A percentile compares a stretch with the other conserved stretches of the same genome.
Conservation (phyloP, 2,797 vertebrate genomes). For the Brachyrhaphis roseni region DNA sequence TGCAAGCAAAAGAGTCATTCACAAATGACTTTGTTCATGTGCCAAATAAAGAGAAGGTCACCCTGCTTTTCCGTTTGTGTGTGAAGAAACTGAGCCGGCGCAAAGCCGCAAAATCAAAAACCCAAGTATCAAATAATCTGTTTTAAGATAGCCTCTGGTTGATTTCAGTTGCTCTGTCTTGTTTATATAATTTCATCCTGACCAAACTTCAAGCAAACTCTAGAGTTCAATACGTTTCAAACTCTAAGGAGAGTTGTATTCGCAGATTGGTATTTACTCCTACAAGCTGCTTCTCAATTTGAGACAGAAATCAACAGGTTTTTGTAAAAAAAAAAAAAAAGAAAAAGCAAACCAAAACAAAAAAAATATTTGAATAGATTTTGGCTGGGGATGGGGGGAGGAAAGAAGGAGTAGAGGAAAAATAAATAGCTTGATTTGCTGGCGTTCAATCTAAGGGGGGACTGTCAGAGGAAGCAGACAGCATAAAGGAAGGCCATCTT, state of each 20-base stretch:
- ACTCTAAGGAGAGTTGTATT: conserved; percentile 28
- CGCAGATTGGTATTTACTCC: conserved; percentile 26
- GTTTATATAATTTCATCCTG: background rate
- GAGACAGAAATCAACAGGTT: conserved; percentile 65
- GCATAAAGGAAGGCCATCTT: conserved; percentile 77
- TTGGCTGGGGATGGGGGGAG: conserved; percentile 44
- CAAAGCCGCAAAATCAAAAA: conserved; percentile 22
- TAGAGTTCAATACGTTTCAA: conserved; percentile 1
- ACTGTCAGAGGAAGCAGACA: conserved; percentile 71
- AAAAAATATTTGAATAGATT: conserved; percentile 77
- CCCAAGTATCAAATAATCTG: conserved; percentile 14
- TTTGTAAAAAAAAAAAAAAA: conserved; percentile 28
- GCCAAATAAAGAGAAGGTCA: conserved; percentile 80
- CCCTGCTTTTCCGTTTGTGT: conserved; percentile 54
- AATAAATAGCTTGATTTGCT: conserved; percentile 76
- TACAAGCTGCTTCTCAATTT: conserved; percentile 41
- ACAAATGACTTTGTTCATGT: conserved; percentile 74
- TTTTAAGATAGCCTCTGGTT: conserved; percentile 5
- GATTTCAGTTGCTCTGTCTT: background rate
- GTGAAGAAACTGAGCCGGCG: conserved; percentile 55
- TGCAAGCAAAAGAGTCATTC: conserved; percentile 72
- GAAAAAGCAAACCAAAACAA: conserved; percentile 44
- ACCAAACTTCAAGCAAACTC: conserved; percentile 5
- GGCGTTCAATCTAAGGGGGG: conserved; percentile 77
- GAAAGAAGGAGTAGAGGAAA: conserved; percentile 57